Percentiles rank a stretch among this genome's conserved stretches.
Conservation (phyloP, 1,140 invertebrate species). For the Conus betulinus region DNA sequence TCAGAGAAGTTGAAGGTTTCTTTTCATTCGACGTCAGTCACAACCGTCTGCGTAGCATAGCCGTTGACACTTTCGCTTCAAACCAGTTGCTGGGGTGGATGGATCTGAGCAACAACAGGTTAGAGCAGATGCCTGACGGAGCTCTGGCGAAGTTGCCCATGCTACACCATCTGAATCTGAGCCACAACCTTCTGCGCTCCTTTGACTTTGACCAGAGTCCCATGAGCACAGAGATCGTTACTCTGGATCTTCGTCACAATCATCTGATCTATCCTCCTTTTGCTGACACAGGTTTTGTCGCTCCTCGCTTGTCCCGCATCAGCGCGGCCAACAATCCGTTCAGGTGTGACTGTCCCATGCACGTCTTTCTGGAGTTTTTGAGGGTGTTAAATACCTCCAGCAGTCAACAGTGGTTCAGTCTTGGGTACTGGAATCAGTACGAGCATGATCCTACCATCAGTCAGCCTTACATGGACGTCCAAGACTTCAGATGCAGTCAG, state of each 20-base stretch:
- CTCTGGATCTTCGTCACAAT: conserved; percentile 42
- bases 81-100: conserved; percentile 16
- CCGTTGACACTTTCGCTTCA: conserved; percentile 25
- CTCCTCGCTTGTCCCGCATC: conserved; percentile 18
- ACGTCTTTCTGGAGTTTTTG: conserved; percentile 42
- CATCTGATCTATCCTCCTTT: conserved; percentile 38
- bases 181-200: conserved; percentile 26
- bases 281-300: conserved; percentile 24
- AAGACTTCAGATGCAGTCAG: conserved; percentile 21
- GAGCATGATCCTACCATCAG: background rate
- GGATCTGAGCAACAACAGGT: conserved; percentile 34
- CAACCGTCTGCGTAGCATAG: conserved; percentile 33
- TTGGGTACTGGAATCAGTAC: background rate
- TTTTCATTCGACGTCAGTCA: conserved; percentile 38
- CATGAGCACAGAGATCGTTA: background rate
- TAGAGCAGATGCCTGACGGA: conserved; percentile 14
- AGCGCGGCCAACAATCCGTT: conserved; percentile 41
- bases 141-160: background rate
- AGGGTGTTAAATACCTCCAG: background rate
- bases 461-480: conserved; percentile 34
- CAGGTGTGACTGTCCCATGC: conserved; percentile 46
- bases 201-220: conserved; percentile 39
- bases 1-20: conserved; percentile 21
- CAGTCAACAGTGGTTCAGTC: conserved; percentile 7
- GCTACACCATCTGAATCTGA: conserved; percentile 29